phyloP scores from a whole-genome alignment of 2,888 invertebrate genomes.

The Enchytraeus crypticus region DNA sequence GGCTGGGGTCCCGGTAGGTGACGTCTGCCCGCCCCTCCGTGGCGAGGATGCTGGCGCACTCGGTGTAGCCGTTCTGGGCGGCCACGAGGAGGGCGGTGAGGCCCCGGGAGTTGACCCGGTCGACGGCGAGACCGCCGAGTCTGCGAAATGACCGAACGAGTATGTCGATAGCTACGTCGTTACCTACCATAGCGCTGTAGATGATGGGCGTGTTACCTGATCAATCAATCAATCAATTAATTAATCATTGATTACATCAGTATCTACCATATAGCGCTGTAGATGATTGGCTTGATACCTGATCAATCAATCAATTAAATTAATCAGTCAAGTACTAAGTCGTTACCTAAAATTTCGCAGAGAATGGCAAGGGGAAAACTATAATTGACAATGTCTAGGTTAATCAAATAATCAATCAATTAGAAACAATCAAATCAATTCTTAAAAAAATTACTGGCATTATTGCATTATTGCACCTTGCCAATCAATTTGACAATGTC shows the following conservation, averaged over 20 bases:
- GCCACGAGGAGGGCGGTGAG: slow-evolving; percentile 41
- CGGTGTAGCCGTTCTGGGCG: slow-evolving; percentile 36
- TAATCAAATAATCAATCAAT: too few relatives aligned
- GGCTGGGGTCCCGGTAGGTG: slow-evolving; percentile 32
- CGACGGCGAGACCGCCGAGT: slow-evolving; percentile 41
- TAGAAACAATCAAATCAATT: too few relatives aligned
- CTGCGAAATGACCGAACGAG: slow-evolving; percentile 41
- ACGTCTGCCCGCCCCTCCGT: slow-evolving; percentile 40
- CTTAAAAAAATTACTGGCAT: too few relatives aligned
- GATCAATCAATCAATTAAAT: too few relatives aligned
- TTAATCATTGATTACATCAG: background rate
- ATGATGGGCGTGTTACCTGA: slow-evolving; percentile 44
- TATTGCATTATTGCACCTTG: too few relatives aligned
- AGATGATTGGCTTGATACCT: too few relatives aligned
- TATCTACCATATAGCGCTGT: too few relatives aligned
- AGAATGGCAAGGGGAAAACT: too few relatives aligned
- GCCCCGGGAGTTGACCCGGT: slow-evolving; percentile 41
- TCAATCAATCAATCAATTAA: slow-evolving; percentile 7
- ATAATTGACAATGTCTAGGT: too few relatives aligned
- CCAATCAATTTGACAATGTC: too few relatives aligned
- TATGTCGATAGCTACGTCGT: slow-evolving; percentile 41
- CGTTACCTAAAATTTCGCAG: too few relatives aligned
- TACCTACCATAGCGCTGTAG: slow-evolving; percentile 40
- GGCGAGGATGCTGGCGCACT: slow-evolving; percentile 40
- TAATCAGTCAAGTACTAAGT: too few relatives aligned